Evolutionary conservation across 2,888 invertebrate species (phyloP).

Genomic region (Catocala nupta): DNA sequence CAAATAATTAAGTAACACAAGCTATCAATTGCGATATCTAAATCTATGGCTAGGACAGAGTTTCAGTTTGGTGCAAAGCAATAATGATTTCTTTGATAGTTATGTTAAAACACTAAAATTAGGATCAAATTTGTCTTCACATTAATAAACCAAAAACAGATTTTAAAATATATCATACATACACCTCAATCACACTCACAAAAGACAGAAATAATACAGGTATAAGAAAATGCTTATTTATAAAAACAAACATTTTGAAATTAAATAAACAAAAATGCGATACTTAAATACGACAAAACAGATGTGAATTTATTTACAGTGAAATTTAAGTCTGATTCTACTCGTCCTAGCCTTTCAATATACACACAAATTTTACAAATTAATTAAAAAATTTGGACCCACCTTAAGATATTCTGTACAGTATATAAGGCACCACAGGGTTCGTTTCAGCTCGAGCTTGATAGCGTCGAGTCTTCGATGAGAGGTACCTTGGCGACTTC

Average conservation of each 20-base stretch:
- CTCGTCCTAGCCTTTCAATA: conserved; percentile 40
- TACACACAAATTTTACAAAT: conserved; percentile 49
- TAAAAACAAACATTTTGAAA: conserved; percentile 8
- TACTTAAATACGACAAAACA: conserved; percentile 32
- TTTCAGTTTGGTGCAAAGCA: conserved; percentile 39
- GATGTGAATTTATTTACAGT: conserved; percentile 46
- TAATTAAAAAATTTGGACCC: conserved; percentile 69
- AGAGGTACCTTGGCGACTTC: conserved; percentile 95
- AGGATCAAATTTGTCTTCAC: background rate
- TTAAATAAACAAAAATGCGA: conserved; percentile 40
- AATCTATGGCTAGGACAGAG: conserved; percentile 51
- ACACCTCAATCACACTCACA: conserved; percentile 11
- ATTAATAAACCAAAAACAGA: background rate
- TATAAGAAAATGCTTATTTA: conserved; percentile 2
- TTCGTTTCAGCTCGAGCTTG: conserved; percentile 73
- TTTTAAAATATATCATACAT: conserved; percentile 11
- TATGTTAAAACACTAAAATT: conserved; percentile 7
- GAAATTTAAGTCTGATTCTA: conserved; percentile 39
- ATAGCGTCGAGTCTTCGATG: conserved; percentile 70
- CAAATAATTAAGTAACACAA: conserved; percentile 52
- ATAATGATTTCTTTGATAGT: background rate
- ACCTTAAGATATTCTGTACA: conserved; percentile 68
- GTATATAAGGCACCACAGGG: conserved; percentile 67
- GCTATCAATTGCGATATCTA: conserved; percentile 45
- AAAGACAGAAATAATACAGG: conserved; percentile 6